Base-by-base conservation (phyloP, 2,113 vertebrate species). In the Cyprinus carpio region DNA sequence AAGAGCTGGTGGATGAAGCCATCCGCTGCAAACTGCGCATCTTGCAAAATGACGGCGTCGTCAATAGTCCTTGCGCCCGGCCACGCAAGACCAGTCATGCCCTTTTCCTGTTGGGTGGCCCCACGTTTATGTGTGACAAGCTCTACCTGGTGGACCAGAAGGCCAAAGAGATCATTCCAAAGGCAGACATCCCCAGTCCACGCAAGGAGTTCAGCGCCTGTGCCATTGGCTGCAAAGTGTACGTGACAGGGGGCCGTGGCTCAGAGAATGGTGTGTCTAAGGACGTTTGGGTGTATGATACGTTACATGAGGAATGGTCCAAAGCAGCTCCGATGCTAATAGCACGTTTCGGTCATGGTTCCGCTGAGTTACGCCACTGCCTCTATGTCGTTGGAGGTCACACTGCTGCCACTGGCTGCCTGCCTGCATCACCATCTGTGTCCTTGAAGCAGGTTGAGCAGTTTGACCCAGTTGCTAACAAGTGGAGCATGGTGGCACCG, bases 271-370 rank as follows among this genome's bases (percentile, higher is more conserved):
- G 96, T 0, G 95, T 95, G 69, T 96, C 96, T 84, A 96, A 96
- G 88, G 95, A 96, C 54, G 95, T 96, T 3, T 96, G 96, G 96
- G 95, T 96, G n/a, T 96, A 96, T 20, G 96, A 96, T 85, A 96
- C 95, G 0, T 88, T 95, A 13, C 95, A 96, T 0, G 96, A 96
- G 62, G 95, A 96, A 88, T 96, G 96, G 96, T 94, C 94, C 51
- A 96, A 96, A 88, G 96, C 95, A 0, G 95, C 95, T 0, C 94
- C 95, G 7, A 96, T 96, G 96, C 92, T 96, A 34, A 96, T 96
- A n/a, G 96, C 96, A 82, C 88, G 96, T 62, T 96, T 96, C 20
- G 96, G 95, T 16, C 96, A 96, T 2, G 96, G 96, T 60, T 96
- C 95, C 0, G 94, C 96, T 0, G 96, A 96, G 91, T 92, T 96